A percentile compares a stretch with the other conserved stretches of the same genome.
Conservation (phyloP, 2,888 invertebrate species). For the Lydus trimaculatus region DNA sequence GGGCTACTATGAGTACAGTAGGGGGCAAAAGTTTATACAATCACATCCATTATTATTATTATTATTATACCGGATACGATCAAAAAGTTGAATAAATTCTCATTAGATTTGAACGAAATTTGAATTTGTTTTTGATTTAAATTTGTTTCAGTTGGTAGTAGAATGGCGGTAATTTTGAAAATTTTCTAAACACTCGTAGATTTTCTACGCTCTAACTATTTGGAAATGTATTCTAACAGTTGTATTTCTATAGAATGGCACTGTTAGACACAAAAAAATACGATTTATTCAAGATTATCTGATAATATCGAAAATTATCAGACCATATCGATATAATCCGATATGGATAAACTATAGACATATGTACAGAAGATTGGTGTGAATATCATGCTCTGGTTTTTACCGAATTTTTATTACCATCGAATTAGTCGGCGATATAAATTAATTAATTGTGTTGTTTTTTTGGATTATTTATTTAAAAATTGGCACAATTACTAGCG, state of each 20-base stretch:
- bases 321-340: constrained; percentile 10
- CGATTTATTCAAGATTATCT: constrained; percentile 7
- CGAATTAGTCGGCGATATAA: constrained; percentile 3
- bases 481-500: background rate
- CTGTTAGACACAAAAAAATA: constrained; percentile 11
- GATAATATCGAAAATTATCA: constrained; percentile 7
- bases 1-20: background rate
- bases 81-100: background rate
- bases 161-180: background rate
- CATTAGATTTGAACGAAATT: too few relatives aligned
- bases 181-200: background rate
- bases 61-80: background rate
- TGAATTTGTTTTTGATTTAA: background rate
- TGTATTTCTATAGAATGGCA: background rate
- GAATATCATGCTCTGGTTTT: constrained; percentile 18
- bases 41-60: background rate
- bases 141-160: background rate
- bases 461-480: background rate
- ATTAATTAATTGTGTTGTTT: constrained; percentile 15
- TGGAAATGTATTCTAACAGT: background rate
- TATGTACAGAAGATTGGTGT: background rate
- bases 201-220: background rate
- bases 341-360: background rate
- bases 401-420: constrained; percentile 4
- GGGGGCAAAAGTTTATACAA: constrained; percentile 8